Evolutionary conservation across 1,140 invertebrate genomes (phyloP), one percentile per base, ranked within the genome.

Genomic region (Campodea augens): DNA sequence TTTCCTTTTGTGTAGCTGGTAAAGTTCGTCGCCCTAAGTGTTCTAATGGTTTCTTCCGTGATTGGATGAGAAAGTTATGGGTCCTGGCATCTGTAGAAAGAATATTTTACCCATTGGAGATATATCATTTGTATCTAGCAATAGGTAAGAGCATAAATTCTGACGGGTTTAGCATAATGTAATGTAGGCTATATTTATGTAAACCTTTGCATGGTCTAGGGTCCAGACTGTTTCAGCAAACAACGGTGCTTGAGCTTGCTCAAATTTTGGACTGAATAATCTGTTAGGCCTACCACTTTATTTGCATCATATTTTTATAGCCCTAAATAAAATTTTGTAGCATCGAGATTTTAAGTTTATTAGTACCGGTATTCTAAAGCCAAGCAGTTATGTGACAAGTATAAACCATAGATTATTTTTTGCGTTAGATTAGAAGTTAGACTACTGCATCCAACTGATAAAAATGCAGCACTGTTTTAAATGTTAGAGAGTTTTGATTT

Each of bases 81-180:
- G 62, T 86, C 44, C 54, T 88, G 36, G 70, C 77, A 2, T 74
- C 77, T 42, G 64, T 84, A 13, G 73, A 86, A 57, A 64, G 70
- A 46, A 54, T 87, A 23, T 85, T 78, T 57, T 83, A 75, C 61
- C 79, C 81, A 2, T 53, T 86, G 10, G 62, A 84, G 25, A 48
- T 81, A 0, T 82, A 81, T 53, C 71, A 78, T 7, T 50, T 83
- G 19, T 88, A 86, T 59, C 53, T 74, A 25, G 61, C 64, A 40
- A 27, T 75, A 38, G 75, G 74, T 75, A 60, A 66, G 60, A n/a
- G n/a, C n/a, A n/a, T 57, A 41, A 44, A n/a, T 22, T 45, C 25
- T 41, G 36, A 15, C 32, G 18, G 15, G 29, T 18, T 7, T 12
- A 24, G 12, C 25, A 29, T 42, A 3, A 25, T 4, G 15, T 3